Conservation (phyloP, 1,140 invertebrate genomes). For the Drosophila bocqueti region DNA sequence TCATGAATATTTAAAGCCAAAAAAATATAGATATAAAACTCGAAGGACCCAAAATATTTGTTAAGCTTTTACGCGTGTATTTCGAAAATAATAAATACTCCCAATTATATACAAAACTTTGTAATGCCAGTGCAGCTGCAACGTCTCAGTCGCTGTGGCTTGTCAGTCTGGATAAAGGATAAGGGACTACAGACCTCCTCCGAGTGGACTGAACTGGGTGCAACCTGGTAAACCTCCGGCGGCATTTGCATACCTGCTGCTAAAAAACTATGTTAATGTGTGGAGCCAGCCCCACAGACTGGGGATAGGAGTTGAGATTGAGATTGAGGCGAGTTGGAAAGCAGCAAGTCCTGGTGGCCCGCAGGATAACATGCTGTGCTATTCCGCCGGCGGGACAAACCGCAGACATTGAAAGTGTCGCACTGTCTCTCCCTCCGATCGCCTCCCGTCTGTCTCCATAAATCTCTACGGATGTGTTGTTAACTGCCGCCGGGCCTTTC, state of each 20-base stretch:
- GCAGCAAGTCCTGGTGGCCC: constrained; percentile 47
- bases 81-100: neutral
- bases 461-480: constrained; percentile 78
- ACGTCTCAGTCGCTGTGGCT: constrained; percentile 29
- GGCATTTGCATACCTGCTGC: constrained; percentile 66
- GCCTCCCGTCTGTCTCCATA: constrained; percentile 55
- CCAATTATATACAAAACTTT: neutral
- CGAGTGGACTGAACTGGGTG: constrained; percentile 25
- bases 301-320: constrained; percentile 15
- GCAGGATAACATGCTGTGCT: constrained; percentile 38
- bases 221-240: constrained; percentile 63
- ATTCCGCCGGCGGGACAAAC: constrained; percentile 52
- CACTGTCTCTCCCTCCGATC: constrained; percentile 8
- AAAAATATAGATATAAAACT: too few relatives aligned
- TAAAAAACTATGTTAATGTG: constrained; percentile 79
- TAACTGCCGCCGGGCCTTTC: constrained; percentile 60
- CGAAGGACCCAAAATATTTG: neutral
- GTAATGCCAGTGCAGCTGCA: neutral
- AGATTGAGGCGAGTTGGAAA: constrained; percentile 65
- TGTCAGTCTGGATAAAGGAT: constrained; percentile 45
- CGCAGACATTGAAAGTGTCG: constrained; percentile 74
- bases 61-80: too few relatives aligned
- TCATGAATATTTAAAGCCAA: too few relatives aligned
- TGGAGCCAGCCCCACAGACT: constrained; percentile 32
- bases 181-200: neutral